Conservation (phyloP, 1,140 invertebrate species). For the Macrobrachium nipponense region DNA sequence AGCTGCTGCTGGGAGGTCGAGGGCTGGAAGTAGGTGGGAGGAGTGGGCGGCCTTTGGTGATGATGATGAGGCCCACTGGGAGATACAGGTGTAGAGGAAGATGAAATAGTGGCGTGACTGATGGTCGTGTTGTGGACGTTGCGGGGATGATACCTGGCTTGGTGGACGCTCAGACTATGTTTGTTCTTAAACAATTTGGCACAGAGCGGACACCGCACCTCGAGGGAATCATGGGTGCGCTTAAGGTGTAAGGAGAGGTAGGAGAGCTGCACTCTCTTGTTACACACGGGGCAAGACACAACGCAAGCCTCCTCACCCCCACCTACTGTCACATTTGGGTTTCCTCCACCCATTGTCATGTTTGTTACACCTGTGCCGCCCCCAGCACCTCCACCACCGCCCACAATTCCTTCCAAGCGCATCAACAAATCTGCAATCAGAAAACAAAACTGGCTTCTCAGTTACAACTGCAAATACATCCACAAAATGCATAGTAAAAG, state of each 20-base stretch:
- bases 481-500: too few relatives aligned
- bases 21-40: conserved; percentile 53
- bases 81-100: conserved; percentile 31
- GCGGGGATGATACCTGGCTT: conserved; percentile 62
- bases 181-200: conserved; percentile 64
- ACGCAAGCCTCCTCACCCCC: conserved; percentile 53
- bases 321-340: conserved; percentile 24
- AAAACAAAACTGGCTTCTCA: conserved; percentile 37
- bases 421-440: conserved; percentile 52
- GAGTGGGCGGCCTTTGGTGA: conserved; percentile 42
- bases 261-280: conserved; percentile 60
- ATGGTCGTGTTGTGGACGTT: conserved; percentile 38
- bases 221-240: conserved; percentile 60
- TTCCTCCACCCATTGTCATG: conserved; percentile 19
- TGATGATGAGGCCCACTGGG: conserved; percentile 20
- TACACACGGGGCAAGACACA: conserved; percentile 61
- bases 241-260: conserved; percentile 63
- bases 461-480: neutral
- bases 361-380: conserved; percentile 9
- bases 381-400: conserved; percentile 31
- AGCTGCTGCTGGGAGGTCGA: conserved; percentile 50
- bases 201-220: conserved; percentile 63
- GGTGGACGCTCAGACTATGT: conserved; percentile 63
- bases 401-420: conserved; percentile 51
- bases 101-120: neutral